Conservation (phyloP, 37 sponge, comb jelly and placozoan species). For the Diacarnus erythraeanus region DNA sequence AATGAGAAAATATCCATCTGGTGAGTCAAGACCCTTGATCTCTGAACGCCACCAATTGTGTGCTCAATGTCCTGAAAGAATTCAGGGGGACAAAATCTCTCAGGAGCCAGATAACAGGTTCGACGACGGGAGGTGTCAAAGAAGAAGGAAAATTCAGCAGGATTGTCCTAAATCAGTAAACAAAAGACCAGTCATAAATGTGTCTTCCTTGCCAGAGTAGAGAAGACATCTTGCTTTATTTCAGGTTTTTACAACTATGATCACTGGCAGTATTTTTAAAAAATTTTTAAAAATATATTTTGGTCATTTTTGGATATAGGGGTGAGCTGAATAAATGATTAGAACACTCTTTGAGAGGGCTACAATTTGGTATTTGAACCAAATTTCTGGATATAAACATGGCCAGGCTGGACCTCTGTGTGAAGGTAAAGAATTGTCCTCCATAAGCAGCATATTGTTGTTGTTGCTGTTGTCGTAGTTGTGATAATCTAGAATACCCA, state of each 20-base stretch:
- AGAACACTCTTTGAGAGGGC: no score
- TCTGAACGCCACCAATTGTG: neutral
- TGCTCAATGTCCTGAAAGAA: slow-evolving; percentile 20
- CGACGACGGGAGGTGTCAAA: slow-evolving; percentile 94
- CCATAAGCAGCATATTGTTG: neutral
- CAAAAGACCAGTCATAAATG: neutral
- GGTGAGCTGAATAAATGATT: no score
- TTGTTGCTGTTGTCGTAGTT: no score
- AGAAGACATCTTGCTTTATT: no score
- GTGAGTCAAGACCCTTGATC: slow-evolving; percentile 35
- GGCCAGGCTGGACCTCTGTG: no score
- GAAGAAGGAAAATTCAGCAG: slow-evolving; percentile 94
- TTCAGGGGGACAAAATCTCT: slow-evolving; percentile 52
- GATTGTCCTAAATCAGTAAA: slow-evolving; percentile 80
- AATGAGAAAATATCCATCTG: slow-evolving; percentile 96
- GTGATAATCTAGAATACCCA: no score
- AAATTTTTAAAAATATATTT: no score
- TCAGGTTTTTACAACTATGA: no score
- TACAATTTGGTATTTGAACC: no score
- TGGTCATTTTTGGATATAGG: no score
- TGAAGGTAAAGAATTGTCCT: neutral
- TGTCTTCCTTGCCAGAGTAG: neutral
- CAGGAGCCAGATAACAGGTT: slow-evolving; percentile 93
- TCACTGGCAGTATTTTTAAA: no score
- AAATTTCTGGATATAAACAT: no score